These are phyloP conservation scores for Peromyscus californicus DNA, from an alignment of 2,113 vertebrate species.

Conservation along the genomic window DNA sequence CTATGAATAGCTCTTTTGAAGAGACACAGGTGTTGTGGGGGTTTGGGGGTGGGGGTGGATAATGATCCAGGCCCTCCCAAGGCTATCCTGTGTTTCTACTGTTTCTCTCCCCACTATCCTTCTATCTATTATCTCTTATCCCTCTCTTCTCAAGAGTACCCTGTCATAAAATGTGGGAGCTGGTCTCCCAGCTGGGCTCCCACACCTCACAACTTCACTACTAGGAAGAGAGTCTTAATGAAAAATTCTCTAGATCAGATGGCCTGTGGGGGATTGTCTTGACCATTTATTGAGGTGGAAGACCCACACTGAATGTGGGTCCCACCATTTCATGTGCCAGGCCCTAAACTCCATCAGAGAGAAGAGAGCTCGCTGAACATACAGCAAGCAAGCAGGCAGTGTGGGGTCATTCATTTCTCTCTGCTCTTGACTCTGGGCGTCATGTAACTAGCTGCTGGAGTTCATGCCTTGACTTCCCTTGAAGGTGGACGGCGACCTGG, in stretches of 20 bases:
- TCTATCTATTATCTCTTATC: no score
- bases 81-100: no score
- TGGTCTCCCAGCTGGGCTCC: no score
- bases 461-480: background rate
- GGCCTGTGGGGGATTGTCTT: background rate
- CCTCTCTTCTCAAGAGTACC: no score
- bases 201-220: background rate
- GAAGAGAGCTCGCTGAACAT: background rate
- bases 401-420: background rate
- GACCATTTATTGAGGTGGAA: background rate
- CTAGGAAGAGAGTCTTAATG: background rate
- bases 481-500: background rate
- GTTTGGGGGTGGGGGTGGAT: no score
- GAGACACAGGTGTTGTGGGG: no score
- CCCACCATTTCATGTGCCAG: background rate
- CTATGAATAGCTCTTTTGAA: no score
- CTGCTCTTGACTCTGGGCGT: background rate
- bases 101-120: no score
- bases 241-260: background rate
- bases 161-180: no score
- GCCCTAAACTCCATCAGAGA: background rate
- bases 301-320: no score
- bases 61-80: no score
- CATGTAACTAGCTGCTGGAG: background rate
- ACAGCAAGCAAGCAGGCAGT: no score